phyloP scores from a whole-genome alignment of 2,113 vertebrate genomes.

The Mellivora capensis region DNA sequence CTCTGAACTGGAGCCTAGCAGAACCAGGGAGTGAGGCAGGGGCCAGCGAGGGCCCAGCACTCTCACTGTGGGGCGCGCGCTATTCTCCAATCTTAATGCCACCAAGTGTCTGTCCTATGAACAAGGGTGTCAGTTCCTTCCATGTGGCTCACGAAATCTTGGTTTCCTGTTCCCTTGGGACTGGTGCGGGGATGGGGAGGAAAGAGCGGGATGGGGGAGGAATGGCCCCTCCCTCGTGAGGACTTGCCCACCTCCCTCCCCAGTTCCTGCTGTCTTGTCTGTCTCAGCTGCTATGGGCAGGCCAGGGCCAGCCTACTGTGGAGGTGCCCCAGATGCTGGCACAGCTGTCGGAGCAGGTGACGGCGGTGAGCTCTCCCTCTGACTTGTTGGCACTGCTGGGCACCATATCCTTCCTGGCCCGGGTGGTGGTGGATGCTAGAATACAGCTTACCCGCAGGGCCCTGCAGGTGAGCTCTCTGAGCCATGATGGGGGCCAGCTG shows the following conservation, averaged over 20 bases:
- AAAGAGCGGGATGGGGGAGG: not conserved
- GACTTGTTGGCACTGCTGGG: constrained; percentile 50
- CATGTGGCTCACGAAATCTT: not conserved
- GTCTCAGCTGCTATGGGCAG: constrained; percentile 67
- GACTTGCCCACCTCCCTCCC: fast-evolving
- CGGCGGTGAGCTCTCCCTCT: not conserved
- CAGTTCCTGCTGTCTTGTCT: not conserved
- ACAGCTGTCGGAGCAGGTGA: not conserved
- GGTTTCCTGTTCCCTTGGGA: not conserved
- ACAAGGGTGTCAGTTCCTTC: not conserved
- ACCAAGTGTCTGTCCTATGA: not conserved
- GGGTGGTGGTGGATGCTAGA: not conserved
- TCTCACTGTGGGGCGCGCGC: not conserved
- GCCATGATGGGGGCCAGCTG: not conserved
- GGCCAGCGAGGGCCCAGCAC: no score
- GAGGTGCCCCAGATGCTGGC: constrained; percentile 29
- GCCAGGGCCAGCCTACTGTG: constrained; percentile 51
- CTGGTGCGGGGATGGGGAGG: no score
- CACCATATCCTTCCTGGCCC: constrained; percentile 45
- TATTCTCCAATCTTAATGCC: not conserved
- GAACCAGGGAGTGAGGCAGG: not conserved
- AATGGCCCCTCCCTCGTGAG: not conserved
- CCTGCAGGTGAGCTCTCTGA: constrained; percentile 60
- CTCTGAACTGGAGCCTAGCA: not conserved
- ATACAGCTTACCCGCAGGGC: not conserved